Conservation (phyloP, 2,888 invertebrate genomes). For the Drosophila bunnanda region DNA sequence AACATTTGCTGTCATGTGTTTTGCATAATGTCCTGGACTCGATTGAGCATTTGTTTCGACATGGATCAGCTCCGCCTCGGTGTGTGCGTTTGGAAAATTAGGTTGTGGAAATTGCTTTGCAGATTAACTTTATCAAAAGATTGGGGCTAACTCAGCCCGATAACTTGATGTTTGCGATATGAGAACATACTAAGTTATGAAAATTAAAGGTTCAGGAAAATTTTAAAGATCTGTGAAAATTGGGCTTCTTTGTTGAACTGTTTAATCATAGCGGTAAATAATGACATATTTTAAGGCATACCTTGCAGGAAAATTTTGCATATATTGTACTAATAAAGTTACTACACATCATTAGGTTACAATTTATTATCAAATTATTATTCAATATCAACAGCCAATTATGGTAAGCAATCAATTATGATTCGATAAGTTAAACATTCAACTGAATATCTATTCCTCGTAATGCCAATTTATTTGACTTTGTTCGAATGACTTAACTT, state of each 20-base stretch:
- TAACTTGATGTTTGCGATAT: conserved; percentile 5
- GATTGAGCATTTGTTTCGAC: conserved; percentile 54
- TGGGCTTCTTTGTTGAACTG: too few relatives aligned
- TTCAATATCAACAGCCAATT: neutral
- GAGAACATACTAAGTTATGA: neutral
- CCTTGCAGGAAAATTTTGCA: neutral
- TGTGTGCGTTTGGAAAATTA: conserved; percentile 35
- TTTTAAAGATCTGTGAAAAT: neutral
- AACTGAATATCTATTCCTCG: neutral
- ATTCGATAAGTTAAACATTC: neutral
- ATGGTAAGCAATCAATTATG: neutral
- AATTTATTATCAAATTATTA: neutral
- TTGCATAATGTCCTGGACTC: conserved; percentile 62
- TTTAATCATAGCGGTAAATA: neutral
- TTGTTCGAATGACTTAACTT: neutral
- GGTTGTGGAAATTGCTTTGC: conserved; percentile 42
- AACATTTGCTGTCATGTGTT: conserved; percentile 47
- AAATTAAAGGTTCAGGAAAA: neutral
- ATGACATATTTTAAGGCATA: neutral
- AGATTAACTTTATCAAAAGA: conserved; percentile 37
- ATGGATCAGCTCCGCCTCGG: conserved; percentile 25
- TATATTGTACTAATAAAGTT: too few relatives aligned
- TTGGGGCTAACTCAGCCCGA: neutral
- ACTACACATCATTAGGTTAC: neutral
- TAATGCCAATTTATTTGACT: conserved; percentile 2